These are phyloP conservation scores for Potamarius usumacintae DNA, from an alignment of 2,113 vertebrate species.

Conservation along the genomic window DNA sequence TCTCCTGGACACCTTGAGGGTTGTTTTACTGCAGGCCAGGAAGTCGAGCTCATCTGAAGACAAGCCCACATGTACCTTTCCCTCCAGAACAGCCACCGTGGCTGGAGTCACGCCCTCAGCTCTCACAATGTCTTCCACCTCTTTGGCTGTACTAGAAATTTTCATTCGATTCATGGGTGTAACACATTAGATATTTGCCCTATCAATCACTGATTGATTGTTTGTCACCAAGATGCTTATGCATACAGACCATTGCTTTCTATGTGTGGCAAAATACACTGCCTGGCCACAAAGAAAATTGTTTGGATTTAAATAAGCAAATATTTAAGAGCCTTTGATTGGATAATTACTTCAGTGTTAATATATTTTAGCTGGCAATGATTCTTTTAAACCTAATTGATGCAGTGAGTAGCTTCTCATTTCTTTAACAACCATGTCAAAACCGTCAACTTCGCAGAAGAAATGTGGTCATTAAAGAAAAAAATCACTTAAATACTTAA, in stretches of 20 bases:
- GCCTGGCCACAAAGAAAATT: too few relatives aligned
- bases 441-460: too few relatives aligned
- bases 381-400: too few relatives aligned
- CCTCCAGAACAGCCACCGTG: conserved; percentile 80
- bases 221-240: background rate
- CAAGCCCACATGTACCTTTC: conserved; percentile 81
- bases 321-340: too few relatives aligned
- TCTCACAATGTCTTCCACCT: conserved; percentile 81
- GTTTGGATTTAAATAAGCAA: too few relatives aligned
- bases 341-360: too few relatives aligned
- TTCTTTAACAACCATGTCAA: too few relatives aligned
- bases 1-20: conserved; percentile 83
- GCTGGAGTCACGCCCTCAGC: conserved; percentile 81
- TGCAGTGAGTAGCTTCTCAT: too few relatives aligned
- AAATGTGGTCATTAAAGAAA: too few relatives aligned
- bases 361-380: too few relatives aligned
- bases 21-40: conserved; percentile 71
- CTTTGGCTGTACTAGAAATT: conserved; percentile 76
- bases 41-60: conserved; percentile 73
- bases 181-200: background rate
- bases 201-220: background rate
- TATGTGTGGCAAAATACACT: background rate
- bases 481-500: too few relatives aligned
- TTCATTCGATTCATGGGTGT: background rate
- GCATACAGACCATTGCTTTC: background rate